phyloP scores from a whole-genome alignment of 1,140 invertebrate species.

The Panagrolaimus sp. region DNA sequence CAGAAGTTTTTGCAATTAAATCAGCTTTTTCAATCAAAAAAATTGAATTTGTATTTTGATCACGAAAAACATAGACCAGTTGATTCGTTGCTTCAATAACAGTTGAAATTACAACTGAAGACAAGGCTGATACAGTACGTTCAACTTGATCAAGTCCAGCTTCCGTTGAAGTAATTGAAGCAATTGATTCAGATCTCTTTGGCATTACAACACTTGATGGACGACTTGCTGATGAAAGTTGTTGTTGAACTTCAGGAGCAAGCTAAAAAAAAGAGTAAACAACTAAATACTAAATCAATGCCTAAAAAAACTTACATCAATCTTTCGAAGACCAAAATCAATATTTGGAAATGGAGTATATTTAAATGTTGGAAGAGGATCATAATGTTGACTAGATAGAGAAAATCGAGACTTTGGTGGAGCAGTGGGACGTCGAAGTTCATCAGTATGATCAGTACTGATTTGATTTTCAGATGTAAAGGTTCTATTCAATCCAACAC shows the following conservation, averaged over 20 bases:
- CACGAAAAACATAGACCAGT: background rate
- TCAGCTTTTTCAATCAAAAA: conserved; percentile 11
- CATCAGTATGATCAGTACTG: background rate
- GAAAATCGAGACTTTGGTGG: background rate
- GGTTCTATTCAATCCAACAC: background rate
- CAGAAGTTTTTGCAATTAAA: background rate
- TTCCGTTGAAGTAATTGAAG: too few relatives aligned
- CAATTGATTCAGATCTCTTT: too few relatives aligned
- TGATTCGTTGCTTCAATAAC: background rate
- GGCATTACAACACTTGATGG: too few relatives aligned
- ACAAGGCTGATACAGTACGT: too few relatives aligned
- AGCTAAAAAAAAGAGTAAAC: background rate
- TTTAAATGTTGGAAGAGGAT: background rate
- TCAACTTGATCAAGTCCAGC: too few relatives aligned
- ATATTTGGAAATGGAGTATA: background rate
- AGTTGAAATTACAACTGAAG: too few relatives aligned
- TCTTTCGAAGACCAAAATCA: background rate
- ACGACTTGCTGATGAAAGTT: too few relatives aligned
- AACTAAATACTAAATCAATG: background rate
- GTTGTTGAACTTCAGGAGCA: background rate
- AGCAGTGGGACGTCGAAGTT: background rate
- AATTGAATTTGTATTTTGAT: background rate
- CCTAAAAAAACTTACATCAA: background rate
- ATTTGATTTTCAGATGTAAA: background rate
- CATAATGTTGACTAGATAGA: background rate